Evolutionary conservation across 1,140 invertebrate genomes (phyloP), one percentile per base, ranked within the genome.

Genomic region (Drosophila dunni): DNA sequence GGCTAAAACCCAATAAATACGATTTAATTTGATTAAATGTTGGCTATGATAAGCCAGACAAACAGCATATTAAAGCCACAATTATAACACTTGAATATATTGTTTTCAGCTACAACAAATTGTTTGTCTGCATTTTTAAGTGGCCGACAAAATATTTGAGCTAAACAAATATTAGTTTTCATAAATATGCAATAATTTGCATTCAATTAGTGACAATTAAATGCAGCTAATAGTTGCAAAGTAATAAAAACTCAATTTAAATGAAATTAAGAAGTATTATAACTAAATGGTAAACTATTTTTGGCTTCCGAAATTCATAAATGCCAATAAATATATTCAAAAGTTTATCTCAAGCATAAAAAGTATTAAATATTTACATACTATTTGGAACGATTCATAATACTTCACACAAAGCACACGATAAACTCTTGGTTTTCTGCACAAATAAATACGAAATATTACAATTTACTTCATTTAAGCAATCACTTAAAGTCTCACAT

Each of bases 21-120:
- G 33, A 36, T 73, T 60, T 60, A 66, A 66, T 72, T 57, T 51
- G 24, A 66, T 72, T 66, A 66, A 72, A 72, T 66, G 34, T 46
- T 44, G 29, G 10, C 67, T 38, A n/a, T 29, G 58, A 54, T 70
- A 70, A 63, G 24, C 67, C 48, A 63, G 44, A 63, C 45, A 63
- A 29, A 63, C 45, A 63, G 38, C 40, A 45, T 63, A 63, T 45
- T 63, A 11, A 62, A 17, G 46, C 58, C 40, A 61, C 68, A 56
- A 71, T 71, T 71, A 56, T 42, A 33, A 40, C 51, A 65, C 62
- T 71, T 13, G 42, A 40, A 38, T 65, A 61, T 36, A 65, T 56
- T 65, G 7, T 9, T 38, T 50, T 38, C 13, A 20, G 33, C 10
- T 57, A 40, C 9, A 20, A 11, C 15, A 10, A 45, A 62, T 33